A percentile compares a stretch with the other conserved stretches of the same genome.
These are phyloP conservation scores for Callospermophilus lateralis DNA, from an alignment of 2,113 vertebrate species.

Conservation along the genomic window DNA sequence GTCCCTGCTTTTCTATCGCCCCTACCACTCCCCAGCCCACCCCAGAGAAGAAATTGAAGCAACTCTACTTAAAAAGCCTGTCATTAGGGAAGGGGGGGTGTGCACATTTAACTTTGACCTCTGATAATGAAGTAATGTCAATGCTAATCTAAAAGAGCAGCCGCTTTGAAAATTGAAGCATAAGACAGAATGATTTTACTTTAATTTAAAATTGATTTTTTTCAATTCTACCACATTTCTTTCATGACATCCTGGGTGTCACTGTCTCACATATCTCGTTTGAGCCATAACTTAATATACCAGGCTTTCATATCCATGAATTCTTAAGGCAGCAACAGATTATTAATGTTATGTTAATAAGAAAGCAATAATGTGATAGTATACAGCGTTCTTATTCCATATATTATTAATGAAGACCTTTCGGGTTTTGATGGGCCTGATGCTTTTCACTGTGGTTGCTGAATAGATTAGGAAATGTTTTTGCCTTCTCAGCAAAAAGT, in stretches of 20 bases:
- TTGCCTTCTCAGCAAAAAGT: slow-evolving; percentile 66
- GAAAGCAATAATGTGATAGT: slow-evolving; percentile 62
- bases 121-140: not conserved
- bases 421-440: slow-evolving; percentile 48
- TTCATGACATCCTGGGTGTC: slow-evolving; percentile 43
- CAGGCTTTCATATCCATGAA: slow-evolving; percentile 25
- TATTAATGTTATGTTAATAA: slow-evolving; percentile 66
- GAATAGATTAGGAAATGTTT: slow-evolving; percentile 64
- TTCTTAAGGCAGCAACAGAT: slow-evolving; percentile 67
- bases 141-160: not conserved
- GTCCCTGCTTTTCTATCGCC: not conserved
- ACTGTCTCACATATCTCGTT: slow-evolving; percentile 48
- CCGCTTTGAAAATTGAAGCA: slow-evolving; percentile 54
- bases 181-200: slow-evolving; percentile 69
- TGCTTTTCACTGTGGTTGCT: not conserved
- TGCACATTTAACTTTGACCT: not conserved
- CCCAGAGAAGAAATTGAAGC: not conserved
- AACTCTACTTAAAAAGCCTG: not conserved
- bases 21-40: accelerated
- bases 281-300: slow-evolving; percentile 47
- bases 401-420: slow-evolving; percentile 72
- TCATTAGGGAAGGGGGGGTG: not conserved
- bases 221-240: slow-evolving; percentile 52
- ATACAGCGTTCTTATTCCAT: slow-evolving; percentile 21
- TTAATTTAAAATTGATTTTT: slow-evolving; percentile 76